Evolutionary conservation across 2,888 invertebrate species (phyloP), one percentile per base, ranked within the genome.

Genomic region (Microdon myrmicae): DNA sequence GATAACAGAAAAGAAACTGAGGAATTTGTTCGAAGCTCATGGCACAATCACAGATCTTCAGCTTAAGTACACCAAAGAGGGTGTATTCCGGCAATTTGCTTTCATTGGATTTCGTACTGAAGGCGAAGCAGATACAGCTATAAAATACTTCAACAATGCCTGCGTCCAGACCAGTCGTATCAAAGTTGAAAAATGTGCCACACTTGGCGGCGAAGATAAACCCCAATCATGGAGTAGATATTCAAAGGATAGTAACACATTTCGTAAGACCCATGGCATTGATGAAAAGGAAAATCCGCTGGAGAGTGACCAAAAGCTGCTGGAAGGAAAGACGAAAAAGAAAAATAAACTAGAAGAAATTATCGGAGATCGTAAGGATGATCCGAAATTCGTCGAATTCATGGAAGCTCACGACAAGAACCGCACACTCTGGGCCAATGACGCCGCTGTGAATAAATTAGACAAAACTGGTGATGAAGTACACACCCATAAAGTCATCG

Each of bases 171-270:
- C 94, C 1, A 87, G 86, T 72, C 89, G 86, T 81, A 90, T 98
- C 60, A 83, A 84, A 69, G 93, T 96, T 0, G 87, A 93, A 76
- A 76, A 82, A 2, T 91, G 90, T 75, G 84, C 86, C 2, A 81
- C 84, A 41, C 80, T 91, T 70, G 90, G 90, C 71, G 84, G 82
- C 17, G 86, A 86, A 73, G 74, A 84, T 28, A 96, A 96, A 77
- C 92, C 94, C 1, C 86, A 91, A 78, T 86, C 96, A 0, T 96
- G 96, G 95, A 96, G 95, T 77, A 95, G 94, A 82, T 90, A 96
- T 82, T 86, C 94, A 1, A 77, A 85, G 23, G 93, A 93, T 56
- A 92, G 89, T 75, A 85, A 86, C 53, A 85, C 85, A 3, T 31
- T 55, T 22, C 14, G 69, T 70, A 85, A 83, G 67, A 71, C 82